These are phyloP conservation scores for Microctenopoma steveboyesi DNA, from an alignment of 2,797 vertebrate genomes.

Conservation along the genomic window DNA sequence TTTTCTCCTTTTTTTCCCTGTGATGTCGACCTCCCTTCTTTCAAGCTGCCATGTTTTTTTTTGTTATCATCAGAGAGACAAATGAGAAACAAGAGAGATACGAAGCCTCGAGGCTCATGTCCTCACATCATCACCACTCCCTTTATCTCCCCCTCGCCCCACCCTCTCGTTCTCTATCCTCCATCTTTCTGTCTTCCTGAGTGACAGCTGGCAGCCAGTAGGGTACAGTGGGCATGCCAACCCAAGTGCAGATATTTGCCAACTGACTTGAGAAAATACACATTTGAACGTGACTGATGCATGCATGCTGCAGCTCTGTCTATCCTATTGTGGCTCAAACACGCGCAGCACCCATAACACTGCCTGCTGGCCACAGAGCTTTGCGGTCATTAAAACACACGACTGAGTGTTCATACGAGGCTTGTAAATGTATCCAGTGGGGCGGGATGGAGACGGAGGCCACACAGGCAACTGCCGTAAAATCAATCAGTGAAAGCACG, in stretches of 20 bases:
- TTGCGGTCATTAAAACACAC: constrained; percentile 61
- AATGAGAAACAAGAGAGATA: constrained; percentile 73
- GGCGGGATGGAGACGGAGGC: constrained; percentile 43
- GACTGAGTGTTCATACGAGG: constrained; percentile 42
- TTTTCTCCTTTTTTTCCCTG: constrained; percentile 23
- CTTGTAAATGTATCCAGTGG: constrained; percentile 55
- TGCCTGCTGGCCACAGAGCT: constrained; percentile 47
- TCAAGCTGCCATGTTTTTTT: constrained; percentile 72
- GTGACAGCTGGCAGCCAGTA: constrained; percentile 87
- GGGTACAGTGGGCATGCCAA: constrained; percentile 83
- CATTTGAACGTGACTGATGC: constrained; percentile 67
- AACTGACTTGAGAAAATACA: constrained; percentile 76
- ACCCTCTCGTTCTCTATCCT: constrained; percentile 53
- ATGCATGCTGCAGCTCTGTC: constrained; percentile 16
- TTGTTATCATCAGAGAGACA: constrained; percentile 78
- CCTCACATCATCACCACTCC: constrained; percentile 73
- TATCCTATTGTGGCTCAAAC: constrained; percentile 25
- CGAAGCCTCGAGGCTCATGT: constrained; percentile 73
- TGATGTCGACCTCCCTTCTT: constrained; percentile 60
- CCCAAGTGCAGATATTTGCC: constrained; percentile 74
- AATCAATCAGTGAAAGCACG: constrained; percentile 30
- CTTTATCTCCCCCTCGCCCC: constrained; percentile 43
- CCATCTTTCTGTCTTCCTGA: constrained; percentile 76
- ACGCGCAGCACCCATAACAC: constrained; percentile 36
- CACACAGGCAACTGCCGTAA: constrained; percentile 44